phyloP scores from a whole-genome alignment of 2,888 invertebrate genomes.

The Caenorhabditis sp. region DNA sequence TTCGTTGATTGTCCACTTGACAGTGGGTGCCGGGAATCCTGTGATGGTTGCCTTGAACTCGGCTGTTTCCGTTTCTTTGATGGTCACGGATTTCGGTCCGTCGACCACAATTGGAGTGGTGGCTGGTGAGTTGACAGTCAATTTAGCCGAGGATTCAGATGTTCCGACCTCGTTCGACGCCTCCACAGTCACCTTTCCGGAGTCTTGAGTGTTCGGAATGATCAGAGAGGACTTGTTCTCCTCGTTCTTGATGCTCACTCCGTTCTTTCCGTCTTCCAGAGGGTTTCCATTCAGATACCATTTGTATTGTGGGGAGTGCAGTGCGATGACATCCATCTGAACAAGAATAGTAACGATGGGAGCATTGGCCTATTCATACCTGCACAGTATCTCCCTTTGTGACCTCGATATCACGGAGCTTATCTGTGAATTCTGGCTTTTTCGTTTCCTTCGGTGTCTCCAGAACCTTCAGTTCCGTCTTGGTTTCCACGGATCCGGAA shows the following conservation, averaged over 20 bases:
- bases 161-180: constrained; percentile 73
- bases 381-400: constrained; percentile 71
- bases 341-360: too few species aligned
- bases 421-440: constrained; percentile 88
- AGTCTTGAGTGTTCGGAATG: constrained; percentile 86
- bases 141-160: constrained; percentile 58
- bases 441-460: constrained; percentile 77
- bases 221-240: constrained; percentile 81
- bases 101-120: constrained; percentile 65
- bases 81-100: constrained; percentile 59
- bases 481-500: constrained; percentile 60
- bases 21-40: constrained; percentile 74
- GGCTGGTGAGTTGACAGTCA: constrained; percentile 59
- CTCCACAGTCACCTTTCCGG: constrained; percentile 63
- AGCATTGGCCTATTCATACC: constrained; percentile 3
- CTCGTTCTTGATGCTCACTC: constrained; percentile 66
- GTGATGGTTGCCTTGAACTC: constrained; percentile 65
- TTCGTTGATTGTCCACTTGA: constrained; percentile 78
- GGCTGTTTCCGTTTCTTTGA: constrained; percentile 68
- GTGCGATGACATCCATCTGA: constrained; percentile 72
- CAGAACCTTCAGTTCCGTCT: constrained; percentile 63
- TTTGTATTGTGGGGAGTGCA: constrained; percentile 84
- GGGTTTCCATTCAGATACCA: constrained; percentile 81
- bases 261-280: constrained; percentile 70
- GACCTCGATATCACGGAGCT: constrained; percentile 88